A percentile compares a stretch with the other conserved stretches of the same genome.
These are phyloP conservation scores for Sula dactylatra DNA, from an alignment of 2,113 vertebrate species.

Conservation along the genomic window DNA sequence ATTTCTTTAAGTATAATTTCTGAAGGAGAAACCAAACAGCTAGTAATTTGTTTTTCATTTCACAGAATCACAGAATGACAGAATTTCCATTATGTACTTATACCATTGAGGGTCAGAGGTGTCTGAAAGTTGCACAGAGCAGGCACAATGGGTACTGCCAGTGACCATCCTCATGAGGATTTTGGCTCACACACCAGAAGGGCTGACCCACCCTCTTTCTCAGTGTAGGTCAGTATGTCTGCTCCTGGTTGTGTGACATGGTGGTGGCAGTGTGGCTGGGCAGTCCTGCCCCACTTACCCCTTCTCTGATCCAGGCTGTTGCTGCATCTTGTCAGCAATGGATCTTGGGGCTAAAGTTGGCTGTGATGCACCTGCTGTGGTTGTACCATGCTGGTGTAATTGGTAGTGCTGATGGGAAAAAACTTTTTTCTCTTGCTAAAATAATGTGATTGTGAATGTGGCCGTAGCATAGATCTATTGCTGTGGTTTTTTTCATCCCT, in stretches of 20 bases:
- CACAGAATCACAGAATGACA: too few relatives aligned
- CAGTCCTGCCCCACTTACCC: not conserved
- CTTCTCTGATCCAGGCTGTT: not conserved
- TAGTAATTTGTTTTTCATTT: not conserved
- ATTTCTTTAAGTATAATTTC: not conserved
- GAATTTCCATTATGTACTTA: not conserved
- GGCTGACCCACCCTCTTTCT: not conserved
- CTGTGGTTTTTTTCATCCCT: not conserved
- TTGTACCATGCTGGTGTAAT: not conserved
- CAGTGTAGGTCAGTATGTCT: not conserved
- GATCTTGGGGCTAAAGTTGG: not conserved
- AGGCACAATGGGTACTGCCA: not conserved
- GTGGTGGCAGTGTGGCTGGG: not conserved
- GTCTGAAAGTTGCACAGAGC: not conserved
- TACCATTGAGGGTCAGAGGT: not conserved
- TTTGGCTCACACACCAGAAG: not conserved
- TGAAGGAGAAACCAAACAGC: not conserved
- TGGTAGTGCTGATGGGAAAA: not conserved
- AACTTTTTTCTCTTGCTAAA: not conserved
- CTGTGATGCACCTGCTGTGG: not conserved
- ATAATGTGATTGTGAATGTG: not conserved
- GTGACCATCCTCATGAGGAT: not conserved
- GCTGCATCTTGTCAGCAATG: not conserved
- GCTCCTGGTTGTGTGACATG: not conserved
- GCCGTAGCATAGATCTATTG: not conserved